Base-by-base conservation (phyloP, 2,888 invertebrate genomes). In the Cistogaster globosa region DNA sequence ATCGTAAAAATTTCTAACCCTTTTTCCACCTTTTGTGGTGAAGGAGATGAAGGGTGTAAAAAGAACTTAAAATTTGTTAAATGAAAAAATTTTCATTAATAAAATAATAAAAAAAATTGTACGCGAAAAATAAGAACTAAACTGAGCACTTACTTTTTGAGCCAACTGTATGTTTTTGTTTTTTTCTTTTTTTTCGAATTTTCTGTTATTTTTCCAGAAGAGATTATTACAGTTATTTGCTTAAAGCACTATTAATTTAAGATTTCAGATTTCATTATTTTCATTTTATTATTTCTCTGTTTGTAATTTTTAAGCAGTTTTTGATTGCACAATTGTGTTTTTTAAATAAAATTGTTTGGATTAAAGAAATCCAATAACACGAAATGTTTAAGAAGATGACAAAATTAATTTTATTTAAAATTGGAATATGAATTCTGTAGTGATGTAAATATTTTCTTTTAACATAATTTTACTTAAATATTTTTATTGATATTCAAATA, bases 161-260 rank as follows among this genome's bases (percentile, higher is more conserved):
- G 32, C 6, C 32, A 8, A 32, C 32, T n/a, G 65, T 22, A 69
- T 57, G n/a, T 60, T 36, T 9, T 38, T n/a, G 5, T 60, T 57
- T 48, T 57, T n/a, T 48, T 22, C 32, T 58, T 51, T 58, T 51
- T 20, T 32, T 8, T 6, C 32, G 8, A 2, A n/a, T 58, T 58
- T 36, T 11, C 12, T 65, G 16, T 11, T 2, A 45, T 63, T 58
- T 51, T 58, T 38, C 11, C 12, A 22, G 22, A 58, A 58, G 20
- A 22, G 67, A 67, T 57, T 76, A 58, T 76, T 58, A 48, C 51
- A 58, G 32, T 67, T 58, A 51, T 68, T 68, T 68, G 51, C 36
- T 36, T 9, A 38, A 38, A 68, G 53, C 5, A 68, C 32, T 18
- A 42, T 53, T 8, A 4, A 2, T 53, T 74, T 74, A n/a, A 63